Conservation (phyloP, 2,113 vertebrate genomes). For the Cyphomyrus discorhynchus region DNA sequence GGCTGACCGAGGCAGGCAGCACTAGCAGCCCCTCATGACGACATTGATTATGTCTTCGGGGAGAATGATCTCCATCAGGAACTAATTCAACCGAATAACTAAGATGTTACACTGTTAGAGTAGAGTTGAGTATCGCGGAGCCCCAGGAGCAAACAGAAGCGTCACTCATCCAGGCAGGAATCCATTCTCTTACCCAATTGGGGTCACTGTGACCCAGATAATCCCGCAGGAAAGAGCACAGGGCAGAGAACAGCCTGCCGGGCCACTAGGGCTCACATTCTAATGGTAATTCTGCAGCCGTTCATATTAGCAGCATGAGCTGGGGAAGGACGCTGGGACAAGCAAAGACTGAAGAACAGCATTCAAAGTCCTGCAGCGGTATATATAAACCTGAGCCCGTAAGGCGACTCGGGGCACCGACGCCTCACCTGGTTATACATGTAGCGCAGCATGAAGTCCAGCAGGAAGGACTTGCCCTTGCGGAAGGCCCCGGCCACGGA, state of each 20-base stretch:
- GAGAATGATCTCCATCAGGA: background rate
- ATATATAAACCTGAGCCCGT: background rate
- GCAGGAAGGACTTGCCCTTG: conserved; percentile 96
- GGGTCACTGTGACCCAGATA: background rate
- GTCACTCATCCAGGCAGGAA: background rate
- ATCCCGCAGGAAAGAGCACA: background rate
- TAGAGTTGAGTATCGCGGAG: background rate
- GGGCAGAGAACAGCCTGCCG: background rate
- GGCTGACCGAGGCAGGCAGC: background rate
- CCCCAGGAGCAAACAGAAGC: background rate
- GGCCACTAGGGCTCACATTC: background rate
- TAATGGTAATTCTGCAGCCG: background rate
- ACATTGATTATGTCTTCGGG: background rate
- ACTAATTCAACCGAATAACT: background rate
- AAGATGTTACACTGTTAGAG: background rate
- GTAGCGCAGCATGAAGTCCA: conserved; percentile 99
- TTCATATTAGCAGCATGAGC: background rate
- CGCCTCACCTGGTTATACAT: conserved; percentile 86
- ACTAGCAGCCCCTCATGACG: background rate
- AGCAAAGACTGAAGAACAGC: background rate
- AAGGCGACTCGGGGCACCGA: background rate
- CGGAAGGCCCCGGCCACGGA: conserved; percentile 97
- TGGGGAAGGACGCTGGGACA: background rate
- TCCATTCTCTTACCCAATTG: background rate
- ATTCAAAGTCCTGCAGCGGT: background rate